Base-by-base conservation (phyloP, 2,888 invertebrate genomes). In the Imbricaverruca yamaguchii region DNA sequence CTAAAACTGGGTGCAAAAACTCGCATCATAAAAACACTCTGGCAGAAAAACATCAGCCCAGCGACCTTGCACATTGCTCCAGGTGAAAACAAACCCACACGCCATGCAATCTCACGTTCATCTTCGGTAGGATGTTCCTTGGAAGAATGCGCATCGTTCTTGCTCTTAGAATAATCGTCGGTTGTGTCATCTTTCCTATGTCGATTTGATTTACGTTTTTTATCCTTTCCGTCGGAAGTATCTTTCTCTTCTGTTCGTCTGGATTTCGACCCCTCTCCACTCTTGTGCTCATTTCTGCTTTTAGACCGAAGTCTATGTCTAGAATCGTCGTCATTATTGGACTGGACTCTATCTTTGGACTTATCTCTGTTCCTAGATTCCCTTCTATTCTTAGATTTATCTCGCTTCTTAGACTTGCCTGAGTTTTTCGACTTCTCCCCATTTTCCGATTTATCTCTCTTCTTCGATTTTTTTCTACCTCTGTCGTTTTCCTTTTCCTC, bases 131-230 rank as follows among this genome's bases (percentile, higher is more conserved):
- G 39, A 39, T 39, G 21, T 3, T 74, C 23, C 21, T 55, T 18
- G 10, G 67, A 59, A 15, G 12, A 13, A 59, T 7, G 12, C 7
- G 59, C 59, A 1, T 15, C 59, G 59, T 59, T 7, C 59, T 59
- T 59, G 11, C 59, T 59, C 59, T 59, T 59, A 15, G 59, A 59
- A 59, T 59, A 0, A 15, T n/a, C 65, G 23, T 23, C 12, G 9
- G 65, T 3, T 65, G 23, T 65, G n/a, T 79, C 82, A 81, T 80
- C 79, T 80, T 78, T 82, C 67, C 56, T 83, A 82, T 11, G 61
- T 65, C 55, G 63, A 77, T 80, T 82, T 67, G 80, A 80, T 80
- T 80, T 69, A 80, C 63, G 63, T 80, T 80, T 83, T 81, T 59
- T 23, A 39, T 39, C 39, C 4, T 39, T 39, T 39, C 39, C 39